Percentiles rank a stretch among this genome's conserved stretches.
phyloP scores from a whole-genome alignment of 1,140 invertebrate species.

The Eurosta solidaginis region DNA sequence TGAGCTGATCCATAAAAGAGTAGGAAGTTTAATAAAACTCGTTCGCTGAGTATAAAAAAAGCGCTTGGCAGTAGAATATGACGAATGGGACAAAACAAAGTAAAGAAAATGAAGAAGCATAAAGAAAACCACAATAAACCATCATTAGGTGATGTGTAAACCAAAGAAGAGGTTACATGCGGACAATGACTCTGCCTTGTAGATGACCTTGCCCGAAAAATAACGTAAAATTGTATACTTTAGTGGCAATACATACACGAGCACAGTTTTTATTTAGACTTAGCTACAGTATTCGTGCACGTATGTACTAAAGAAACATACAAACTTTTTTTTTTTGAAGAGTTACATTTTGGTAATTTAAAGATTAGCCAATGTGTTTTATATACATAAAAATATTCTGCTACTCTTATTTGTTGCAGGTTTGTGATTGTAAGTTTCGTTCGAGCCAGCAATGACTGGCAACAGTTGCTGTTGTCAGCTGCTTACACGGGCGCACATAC shows the following conservation, averaged over 20 bases:
- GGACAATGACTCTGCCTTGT: slow-evolving; percentile 58
- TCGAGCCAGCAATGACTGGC: not conserved
- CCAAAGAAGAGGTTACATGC: slow-evolving; percentile 55
- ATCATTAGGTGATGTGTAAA: not conserved
- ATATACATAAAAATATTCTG: too few relatives aligned
- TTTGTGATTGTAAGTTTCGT: not conserved
- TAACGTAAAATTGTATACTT: slow-evolving; percentile 44
- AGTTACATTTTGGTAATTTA: too few relatives aligned
- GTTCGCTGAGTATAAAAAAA: slow-evolving; percentile 14
- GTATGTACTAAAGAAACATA: too few relatives aligned
- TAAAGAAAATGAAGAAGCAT: not conserved
- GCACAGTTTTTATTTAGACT: not conserved
- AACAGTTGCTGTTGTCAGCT: slow-evolving; percentile 5
- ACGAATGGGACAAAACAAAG: not conserved
- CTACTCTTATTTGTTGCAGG: not conserved
- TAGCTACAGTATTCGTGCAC: too few relatives aligned
- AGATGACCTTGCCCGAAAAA: slow-evolving; percentile 60
- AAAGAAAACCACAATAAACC: slow-evolving; percentile 5
- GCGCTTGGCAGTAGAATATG: not conserved
- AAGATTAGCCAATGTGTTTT: too few relatives aligned
- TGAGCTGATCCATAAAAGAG: not conserved
- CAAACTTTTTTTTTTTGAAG: too few relatives aligned
- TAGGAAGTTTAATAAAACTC: not conserved
- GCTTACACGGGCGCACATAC: not conserved
- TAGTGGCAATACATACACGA: not conserved